These are phyloP conservation scores for Mastomys coucha DNA, from an alignment of 2,113 vertebrate genomes.

Conservation along the genomic window DNA sequence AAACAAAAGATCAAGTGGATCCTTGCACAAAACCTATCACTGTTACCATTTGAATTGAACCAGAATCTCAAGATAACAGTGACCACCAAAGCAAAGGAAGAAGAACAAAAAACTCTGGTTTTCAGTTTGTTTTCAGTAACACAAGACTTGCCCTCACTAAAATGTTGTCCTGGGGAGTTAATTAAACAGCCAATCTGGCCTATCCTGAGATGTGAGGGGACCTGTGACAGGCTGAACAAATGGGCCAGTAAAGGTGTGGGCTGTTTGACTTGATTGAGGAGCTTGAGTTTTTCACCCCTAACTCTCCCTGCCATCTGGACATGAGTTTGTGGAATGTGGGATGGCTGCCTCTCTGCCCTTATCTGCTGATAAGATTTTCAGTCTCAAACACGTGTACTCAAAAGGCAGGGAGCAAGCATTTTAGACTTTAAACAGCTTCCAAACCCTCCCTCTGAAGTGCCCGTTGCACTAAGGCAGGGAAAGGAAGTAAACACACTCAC, in stretches of 20 bases:
- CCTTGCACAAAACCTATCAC: slow-evolving; percentile 59
- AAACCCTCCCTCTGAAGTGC: slow-evolving; percentile 60
- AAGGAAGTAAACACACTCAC: slow-evolving; percentile 3
- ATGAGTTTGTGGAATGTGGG: slow-evolving; percentile 83
- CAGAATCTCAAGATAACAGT: slow-evolving; percentile 83
- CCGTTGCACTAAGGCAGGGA: background rate
- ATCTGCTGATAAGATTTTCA: slow-evolving; percentile 85
- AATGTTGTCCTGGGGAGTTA: slow-evolving; percentile 85
- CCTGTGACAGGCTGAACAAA: slow-evolving; percentile 86
- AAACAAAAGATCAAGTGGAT: slow-evolving; percentile 76
- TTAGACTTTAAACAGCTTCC: slow-evolving; percentile 60
- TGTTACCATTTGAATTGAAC: slow-evolving; percentile 82
- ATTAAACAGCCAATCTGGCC: slow-evolving; percentile 84
- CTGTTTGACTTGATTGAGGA: slow-evolving; percentile 83
- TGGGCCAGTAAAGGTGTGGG: slow-evolving; percentile 83
- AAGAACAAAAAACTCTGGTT: background rate
- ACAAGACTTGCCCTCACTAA: slow-evolving; percentile 76
- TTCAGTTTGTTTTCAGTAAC: slow-evolving; percentile 84
- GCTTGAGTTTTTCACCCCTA: slow-evolving; percentile 78
- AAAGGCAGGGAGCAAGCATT: slow-evolving; percentile 80
- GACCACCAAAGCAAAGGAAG: slow-evolving; percentile 71
- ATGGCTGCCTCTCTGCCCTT: slow-evolving; percentile 84
- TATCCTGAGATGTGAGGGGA: slow-evolving; percentile 79
- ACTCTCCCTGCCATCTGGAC: slow-evolving; percentile 85
- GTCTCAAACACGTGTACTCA: slow-evolving; percentile 74